Conservation (phyloP, 2,888 invertebrate genomes). For the Electrophaes corylata region DNA sequence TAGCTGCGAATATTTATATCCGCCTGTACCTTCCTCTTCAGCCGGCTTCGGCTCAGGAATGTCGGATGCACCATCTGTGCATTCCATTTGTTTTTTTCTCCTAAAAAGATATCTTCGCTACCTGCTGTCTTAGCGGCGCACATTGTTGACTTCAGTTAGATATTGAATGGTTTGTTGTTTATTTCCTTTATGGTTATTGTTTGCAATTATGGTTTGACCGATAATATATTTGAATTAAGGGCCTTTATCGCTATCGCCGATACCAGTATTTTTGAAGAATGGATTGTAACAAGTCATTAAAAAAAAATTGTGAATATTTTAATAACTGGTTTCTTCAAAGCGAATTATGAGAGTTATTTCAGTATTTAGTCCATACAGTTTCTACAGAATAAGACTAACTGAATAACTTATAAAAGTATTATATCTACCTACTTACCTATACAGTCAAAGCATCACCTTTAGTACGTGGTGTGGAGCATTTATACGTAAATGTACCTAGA, state of each 20-base stretch:
- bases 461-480: not conserved
- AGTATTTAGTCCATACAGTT: too few species aligned
- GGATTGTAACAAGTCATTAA: not conserved
- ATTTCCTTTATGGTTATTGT: slow-evolving; percentile 41
- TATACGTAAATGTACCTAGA: not conserved
- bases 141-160: slow-evolving; percentile 57
- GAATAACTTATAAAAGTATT: too few species aligned
- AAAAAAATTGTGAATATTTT: not conserved
- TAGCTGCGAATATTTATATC: slow-evolving; percentile 27
- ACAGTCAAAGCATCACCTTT: not conserved
- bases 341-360: not conserved
- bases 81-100: slow-evolving; percentile 72
- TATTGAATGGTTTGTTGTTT: slow-evolving; percentile 41
- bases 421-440: not conserved
- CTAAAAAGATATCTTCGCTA: slow-evolving; percentile 64
- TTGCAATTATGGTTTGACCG: slow-evolving; percentile 30
- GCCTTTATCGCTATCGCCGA: not conserved
- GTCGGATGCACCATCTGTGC: slow-evolving; percentile 80
- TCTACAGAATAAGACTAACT: too few species aligned
- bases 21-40: slow-evolving; percentile 49
- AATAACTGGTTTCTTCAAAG: not conserved
- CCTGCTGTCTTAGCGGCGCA: slow-evolving; percentile 70
- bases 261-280: slow-evolving; percentile 1
- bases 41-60: slow-evolving; percentile 58
- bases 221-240: slow-evolving; percentile 21